Base-by-base conservation (phyloP, 1,140 invertebrate genomes). In the Cydia fagiglandana region DNA sequence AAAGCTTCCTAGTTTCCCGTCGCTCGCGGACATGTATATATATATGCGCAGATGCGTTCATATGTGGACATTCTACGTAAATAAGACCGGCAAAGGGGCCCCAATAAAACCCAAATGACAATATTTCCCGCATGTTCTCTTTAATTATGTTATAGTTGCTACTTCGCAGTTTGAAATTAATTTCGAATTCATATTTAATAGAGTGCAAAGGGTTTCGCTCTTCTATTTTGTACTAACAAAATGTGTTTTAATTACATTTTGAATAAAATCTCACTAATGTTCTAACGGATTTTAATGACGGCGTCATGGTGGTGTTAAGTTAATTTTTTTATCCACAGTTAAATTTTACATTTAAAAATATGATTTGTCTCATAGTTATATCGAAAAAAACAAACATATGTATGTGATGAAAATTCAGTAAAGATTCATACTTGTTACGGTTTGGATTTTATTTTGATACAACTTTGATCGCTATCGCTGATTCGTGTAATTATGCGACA, bases 101-200 rank as follows among this genome's bases (percentile, higher is more conserved):
- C 56, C 15, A 61, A 61, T 61, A 61, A 61, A 61, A 53, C 15
- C 10, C 50, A 53, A 17, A n/a, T n/a, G 50, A 53, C 50, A 53
- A 12, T 53, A 53, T 53, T 56, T n/a, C 56, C 12, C 56, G 1
- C 9, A 61, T 61, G 20, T 7, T 61, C 56, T 61, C 20, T 61
- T 24, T 24, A 61, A 10, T 61, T 61, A 24, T 12, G 20, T 24
- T 24, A 17, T 15, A 61, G 56, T 61, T 53, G 20, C 20, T 61
- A 61, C 56, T 61, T 61, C 56, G 20, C 56, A 61, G 56, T 61
- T 61, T 61, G 2, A 24, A 61, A 24, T 61, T 61, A 24, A 61
- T 61, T 61, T 61, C 6, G n/a, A 61, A 61, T 24, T 24, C 17
- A 61, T 20, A 24, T 24, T 61, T 61, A 61, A 61, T 61, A 24